Conservation (phyloP, 2,888 invertebrate genomes). For the Tipula lateralis region DNA sequence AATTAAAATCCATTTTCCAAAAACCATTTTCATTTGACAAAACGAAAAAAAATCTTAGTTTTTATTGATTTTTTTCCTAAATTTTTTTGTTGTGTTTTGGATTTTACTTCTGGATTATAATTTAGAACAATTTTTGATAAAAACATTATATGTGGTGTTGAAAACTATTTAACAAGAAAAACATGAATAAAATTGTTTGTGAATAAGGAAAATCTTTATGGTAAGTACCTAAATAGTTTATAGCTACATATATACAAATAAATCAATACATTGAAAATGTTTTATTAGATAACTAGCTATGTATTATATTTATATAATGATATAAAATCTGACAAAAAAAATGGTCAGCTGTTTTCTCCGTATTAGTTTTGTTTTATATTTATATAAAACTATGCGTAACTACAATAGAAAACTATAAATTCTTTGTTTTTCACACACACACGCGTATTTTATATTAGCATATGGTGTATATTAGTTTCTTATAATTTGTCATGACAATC, state of each 20-base stretch:
- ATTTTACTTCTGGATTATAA: background rate
- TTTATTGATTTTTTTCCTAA: background rate
- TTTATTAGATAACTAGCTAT: background rate
- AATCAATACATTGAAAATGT: background rate
- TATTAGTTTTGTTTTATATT: background rate
- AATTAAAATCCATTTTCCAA: background rate
- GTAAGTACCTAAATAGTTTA: background rate
- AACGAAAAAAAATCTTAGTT: background rate
- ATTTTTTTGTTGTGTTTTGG: background rate
- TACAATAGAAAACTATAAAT: background rate
- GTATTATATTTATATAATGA: background rate
- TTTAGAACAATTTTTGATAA: background rate
- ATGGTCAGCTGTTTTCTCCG: background rate
- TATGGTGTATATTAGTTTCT: background rate
- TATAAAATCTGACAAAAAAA: background rate
- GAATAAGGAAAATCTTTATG: background rate
- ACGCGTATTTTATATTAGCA: background rate
- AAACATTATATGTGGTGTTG: background rate
- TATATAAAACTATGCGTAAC: background rate
- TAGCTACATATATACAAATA: background rate
- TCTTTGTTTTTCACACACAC: background rate
- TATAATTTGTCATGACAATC: background rate
- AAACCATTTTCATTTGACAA: background rate
- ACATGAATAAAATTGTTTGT: background rate
- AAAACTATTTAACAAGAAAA: background rate